Evolutionary conservation across 2,113 vertebrate genomes (phyloP).

Genomic region (Pteruthius melanotis): DNA sequence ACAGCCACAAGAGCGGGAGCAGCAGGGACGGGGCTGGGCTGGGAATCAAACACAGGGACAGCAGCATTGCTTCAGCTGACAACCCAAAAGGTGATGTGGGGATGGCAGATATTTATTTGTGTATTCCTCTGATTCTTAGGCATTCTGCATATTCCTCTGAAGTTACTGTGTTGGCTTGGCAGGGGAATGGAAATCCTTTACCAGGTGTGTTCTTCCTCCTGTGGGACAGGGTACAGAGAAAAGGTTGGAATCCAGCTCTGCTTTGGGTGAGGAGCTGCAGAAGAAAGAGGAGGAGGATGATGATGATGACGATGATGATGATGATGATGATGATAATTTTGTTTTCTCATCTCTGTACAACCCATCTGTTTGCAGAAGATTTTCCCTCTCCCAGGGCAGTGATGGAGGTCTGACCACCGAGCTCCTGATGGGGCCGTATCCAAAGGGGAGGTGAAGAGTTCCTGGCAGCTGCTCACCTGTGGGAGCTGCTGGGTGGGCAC

Average conservation of each 20-base stretch:
- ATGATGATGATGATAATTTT: too few species aligned
- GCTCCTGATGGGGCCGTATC: neutral
- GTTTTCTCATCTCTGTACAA: neutral
- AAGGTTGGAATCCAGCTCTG: neutral
- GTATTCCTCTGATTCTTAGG: accelerated
- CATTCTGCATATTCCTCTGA: too few species aligned
- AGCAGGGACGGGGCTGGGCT: neutral
- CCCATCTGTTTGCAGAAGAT: neutral
- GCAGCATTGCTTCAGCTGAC: neutral
- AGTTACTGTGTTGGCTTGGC: neutral
- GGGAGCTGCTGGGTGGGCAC: neutral
- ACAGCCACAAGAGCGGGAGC: neutral
- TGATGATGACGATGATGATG: too few species aligned
- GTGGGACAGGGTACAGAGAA: accelerated
- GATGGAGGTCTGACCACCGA: neutral
- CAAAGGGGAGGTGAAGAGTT: accelerated
- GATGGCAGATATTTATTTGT: neutral
- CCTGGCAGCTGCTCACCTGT: accelerated
- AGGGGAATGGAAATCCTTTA: neutral
- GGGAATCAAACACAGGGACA: neutral
- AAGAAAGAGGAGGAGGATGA: neutral
- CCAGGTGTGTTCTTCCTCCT: neutral
- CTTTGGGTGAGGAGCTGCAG: neutral
- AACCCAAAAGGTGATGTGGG: neutral
- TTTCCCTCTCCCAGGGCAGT: neutral